Base-by-base conservation (phyloP, 2,888 invertebrate genomes). In the Athrips mouffetella region DNA sequence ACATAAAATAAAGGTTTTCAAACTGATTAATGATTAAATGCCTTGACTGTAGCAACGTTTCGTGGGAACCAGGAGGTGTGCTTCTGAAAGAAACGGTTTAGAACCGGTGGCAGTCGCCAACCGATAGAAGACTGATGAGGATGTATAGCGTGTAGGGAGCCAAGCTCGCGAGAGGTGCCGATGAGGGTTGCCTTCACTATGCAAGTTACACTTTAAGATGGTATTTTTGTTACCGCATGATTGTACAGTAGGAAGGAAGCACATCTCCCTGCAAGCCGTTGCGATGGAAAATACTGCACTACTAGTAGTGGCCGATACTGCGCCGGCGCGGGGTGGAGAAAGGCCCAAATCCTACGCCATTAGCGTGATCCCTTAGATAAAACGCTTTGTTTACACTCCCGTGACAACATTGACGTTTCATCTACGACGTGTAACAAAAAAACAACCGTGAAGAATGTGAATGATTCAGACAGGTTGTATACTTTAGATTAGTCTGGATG, bases 141-240 rank as follows among this genome's bases (percentile, higher is more conserved):
- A 13, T 20, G 29, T 23, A 3, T 33, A 23, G 44, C 30, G 45
- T 45, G n/a, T 31, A 18, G 23, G 21, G 45, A 33, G 45, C 33
- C 15, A 18, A 45, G 45, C 45, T 45, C 33, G 11, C 15, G 45
- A n/a, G 33, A 15, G 33, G 45, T 45, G 45, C 45, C 45, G 33
- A 44, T 27, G 20, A 44, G 15, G 45, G 20, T 30, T 44, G 44
- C 44, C 29, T 44, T 35, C 18, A 20, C 16, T 20, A 30, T 44
- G 44, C 29, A 30, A 44, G 29, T 44, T 20, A 30, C n/a, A 44
- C n/a, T 31, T 4, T 35, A 35, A 35, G 16, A 2, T 42, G 29
- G 30, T 20, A n/a, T 35, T 20, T 20, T 41, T 41, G 27, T 29
- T 15, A 30, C 27, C 30, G 21, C 29, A 20, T 6, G 29, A 18